Percentiles rank a stretch among this genome's conserved stretches.
Evolutionary conservation across 2,113 vertebrate species (phyloP).

Genomic region (Oxyura jamaicensis): DNA sequence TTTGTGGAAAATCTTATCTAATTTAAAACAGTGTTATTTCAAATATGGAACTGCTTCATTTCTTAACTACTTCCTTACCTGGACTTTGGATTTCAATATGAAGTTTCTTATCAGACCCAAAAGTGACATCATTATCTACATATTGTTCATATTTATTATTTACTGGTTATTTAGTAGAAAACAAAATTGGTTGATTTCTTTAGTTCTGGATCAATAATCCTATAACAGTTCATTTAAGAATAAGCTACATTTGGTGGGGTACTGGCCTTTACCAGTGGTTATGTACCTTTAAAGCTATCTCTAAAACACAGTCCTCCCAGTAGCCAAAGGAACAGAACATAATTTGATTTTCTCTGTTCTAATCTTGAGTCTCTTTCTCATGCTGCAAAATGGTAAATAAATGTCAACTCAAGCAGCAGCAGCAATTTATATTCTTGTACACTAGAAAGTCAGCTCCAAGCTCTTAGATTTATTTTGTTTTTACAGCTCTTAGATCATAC

Average conservation of each 20-base stretch:
- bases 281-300: constrained; percentile 43
- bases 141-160: not conserved
- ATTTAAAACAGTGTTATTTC: not conserved
- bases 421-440: constrained; percentile 52
- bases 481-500: constrained; percentile 42
- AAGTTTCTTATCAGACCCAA: not conserved
- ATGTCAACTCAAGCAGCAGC: constrained; percentile 49
- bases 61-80: not conserved
- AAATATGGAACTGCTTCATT: not conserved
- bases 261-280: not conserved
- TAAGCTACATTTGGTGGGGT: not conserved
- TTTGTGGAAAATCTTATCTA: constrained; percentile 1
- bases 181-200: not conserved
- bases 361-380: constrained; percentile 43
- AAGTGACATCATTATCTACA: not conserved
- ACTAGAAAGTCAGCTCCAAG: constrained; percentile 42
- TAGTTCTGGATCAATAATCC: not conserved
- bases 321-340: constrained; percentile 31
- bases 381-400: constrained; percentile 61
- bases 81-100: not conserved
- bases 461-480: constrained; percentile 63
- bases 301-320: not conserved
- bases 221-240: not conserved
- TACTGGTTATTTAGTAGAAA: not conserved
- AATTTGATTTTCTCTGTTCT: constrained; percentile 67